phyloP scores from a whole-genome alignment of 2,113 vertebrate species.

The Poeciliopsis occidentalis region DNA sequence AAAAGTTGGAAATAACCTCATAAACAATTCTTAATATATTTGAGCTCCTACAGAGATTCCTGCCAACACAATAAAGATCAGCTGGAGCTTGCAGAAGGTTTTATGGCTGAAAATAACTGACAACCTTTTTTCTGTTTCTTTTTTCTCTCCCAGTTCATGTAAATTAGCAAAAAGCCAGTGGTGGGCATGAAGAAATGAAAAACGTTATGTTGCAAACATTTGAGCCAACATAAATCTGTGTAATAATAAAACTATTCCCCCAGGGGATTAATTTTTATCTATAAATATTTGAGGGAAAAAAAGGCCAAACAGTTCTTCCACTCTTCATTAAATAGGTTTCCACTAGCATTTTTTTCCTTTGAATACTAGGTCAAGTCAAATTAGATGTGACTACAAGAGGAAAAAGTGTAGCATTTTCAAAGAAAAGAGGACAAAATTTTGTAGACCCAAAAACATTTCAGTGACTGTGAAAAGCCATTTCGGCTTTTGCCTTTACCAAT shows the following conservation, averaged over 20 bases:
- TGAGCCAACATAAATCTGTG: slow-evolving; percentile 61
- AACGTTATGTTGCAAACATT: slow-evolving; percentile 47
- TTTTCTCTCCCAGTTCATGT: slow-evolving; percentile 62
- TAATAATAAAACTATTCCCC: slow-evolving; percentile 26
- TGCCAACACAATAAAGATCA: slow-evolving; percentile 71
- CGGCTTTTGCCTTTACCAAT: not conserved
- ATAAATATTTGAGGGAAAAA: slow-evolving; percentile 33
- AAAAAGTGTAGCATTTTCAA: slow-evolving; percentile 21
- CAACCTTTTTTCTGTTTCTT: slow-evolving; percentile 49
- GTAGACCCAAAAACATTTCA: slow-evolving; percentile 7
- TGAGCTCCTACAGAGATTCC: slow-evolving; percentile 45
- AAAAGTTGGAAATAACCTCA: slow-evolving; percentile 63
- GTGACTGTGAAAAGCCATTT: not conserved
- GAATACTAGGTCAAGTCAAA: slow-evolving; percentile 5
- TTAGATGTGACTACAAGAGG: slow-evolving; percentile 9
- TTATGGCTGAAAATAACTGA: slow-evolving; percentile 71
- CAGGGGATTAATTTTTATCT: slow-evolving; percentile 37
- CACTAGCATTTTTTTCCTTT: slow-evolving; percentile 20
- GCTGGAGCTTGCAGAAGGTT: slow-evolving; percentile 56
- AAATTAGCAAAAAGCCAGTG: slow-evolving; percentile 65
- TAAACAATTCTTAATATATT: slow-evolving; percentile 76
- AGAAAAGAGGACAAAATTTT: not conserved
- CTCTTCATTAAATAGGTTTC: slow-evolving; percentile 44
- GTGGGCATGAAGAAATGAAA: slow-evolving; percentile 68
- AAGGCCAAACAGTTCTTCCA: slow-evolving; percentile 20